Evolutionary conservation across 2,113 vertebrate genomes (phyloP).

Genomic region (Microcebus ravelobensis): DNA sequence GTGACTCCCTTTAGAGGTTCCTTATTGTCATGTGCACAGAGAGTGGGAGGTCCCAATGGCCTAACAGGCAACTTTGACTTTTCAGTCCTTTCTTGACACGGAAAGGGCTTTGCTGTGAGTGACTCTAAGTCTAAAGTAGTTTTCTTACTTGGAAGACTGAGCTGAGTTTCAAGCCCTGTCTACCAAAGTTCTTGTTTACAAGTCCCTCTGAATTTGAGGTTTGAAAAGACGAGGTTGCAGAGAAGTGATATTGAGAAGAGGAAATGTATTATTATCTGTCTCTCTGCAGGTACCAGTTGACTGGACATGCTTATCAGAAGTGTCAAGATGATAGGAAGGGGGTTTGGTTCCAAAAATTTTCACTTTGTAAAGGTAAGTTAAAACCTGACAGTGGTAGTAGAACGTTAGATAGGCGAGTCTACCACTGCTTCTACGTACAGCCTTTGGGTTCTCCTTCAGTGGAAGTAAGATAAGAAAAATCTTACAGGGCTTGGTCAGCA

Average conservation of each 20-base stretch:
- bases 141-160: background rate
- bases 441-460: background rate
- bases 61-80: background rate
- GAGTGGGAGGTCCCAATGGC: background rate
- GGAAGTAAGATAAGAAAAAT: background rate
- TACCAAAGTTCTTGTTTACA: background rate
- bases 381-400: background rate
- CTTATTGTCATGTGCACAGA: background rate
- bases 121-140: background rate
- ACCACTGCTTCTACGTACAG: background rate
- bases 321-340: conserved; percentile 61
- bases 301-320: conserved; percentile 30
- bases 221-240: background rate
- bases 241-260: background rate
- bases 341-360: conserved; percentile 61
- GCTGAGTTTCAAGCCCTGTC: background rate
- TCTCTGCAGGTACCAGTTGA: conserved; percentile 59
- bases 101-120: background rate
- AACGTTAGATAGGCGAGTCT: background rate
- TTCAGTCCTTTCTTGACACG: background rate
- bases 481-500: background rate
- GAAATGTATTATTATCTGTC: background rate
- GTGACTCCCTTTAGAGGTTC: background rate
- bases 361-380: conserved; percentile 68
- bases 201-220: background rate